Evolutionary conservation across 2,888 invertebrate genomes (phyloP).

Genomic region (Watsonalla cultraria): DNA sequence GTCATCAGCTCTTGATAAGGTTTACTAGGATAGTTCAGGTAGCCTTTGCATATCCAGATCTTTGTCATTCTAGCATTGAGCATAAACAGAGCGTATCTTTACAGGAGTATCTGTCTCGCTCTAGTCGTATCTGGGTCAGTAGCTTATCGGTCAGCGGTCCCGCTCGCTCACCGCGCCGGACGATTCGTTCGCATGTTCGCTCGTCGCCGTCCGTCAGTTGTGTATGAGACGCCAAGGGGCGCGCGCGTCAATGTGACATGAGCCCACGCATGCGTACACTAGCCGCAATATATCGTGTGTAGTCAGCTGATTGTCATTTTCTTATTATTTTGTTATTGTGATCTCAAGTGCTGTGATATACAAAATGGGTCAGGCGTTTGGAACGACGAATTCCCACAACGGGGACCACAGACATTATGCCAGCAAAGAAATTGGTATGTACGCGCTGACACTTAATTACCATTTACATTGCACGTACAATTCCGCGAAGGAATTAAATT

Average conservation of each 20-base stretch:
- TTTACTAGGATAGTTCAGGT: neutral
- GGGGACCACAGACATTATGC: slow-evolving; percentile 61
- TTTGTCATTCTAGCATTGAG: slow-evolving; percentile 17
- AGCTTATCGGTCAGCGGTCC: slow-evolving; percentile 34
- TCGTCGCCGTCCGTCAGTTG: slow-evolving; percentile 16
- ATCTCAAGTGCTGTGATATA: slow-evolving; percentile 50
- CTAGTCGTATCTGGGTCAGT: slow-evolving; percentile 24
- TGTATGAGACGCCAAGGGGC: slow-evolving; percentile 39
- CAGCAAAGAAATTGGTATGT: slow-evolving; percentile 72
- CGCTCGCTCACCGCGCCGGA: slow-evolving; percentile 4
- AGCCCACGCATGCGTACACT: slow-evolving; percentile 52
- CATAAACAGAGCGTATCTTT: slow-evolving; percentile 45
- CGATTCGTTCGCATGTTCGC: slow-evolving; percentile 4
- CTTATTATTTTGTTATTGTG: slow-evolving; percentile 33
- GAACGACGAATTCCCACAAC: slow-evolving; percentile 67
- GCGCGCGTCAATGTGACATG: slow-evolving; percentile 40
- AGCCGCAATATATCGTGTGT: slow-evolving; percentile 27
- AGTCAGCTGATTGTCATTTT: slow-evolving; percentile 51
- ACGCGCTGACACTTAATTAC: slow-evolving; percentile 1
- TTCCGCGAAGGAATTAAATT: neutral
- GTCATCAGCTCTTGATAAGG: too few relatives aligned
- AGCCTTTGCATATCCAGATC: neutral
- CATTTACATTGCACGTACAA: slow-evolving; percentile 19
- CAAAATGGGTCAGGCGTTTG: slow-evolving; percentile 73
- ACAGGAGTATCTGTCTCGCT: slow-evolving; percentile 26